Base-by-base conservation (phyloP, 2,797 vertebrate genomes). In the Poecilia picta region DNA sequence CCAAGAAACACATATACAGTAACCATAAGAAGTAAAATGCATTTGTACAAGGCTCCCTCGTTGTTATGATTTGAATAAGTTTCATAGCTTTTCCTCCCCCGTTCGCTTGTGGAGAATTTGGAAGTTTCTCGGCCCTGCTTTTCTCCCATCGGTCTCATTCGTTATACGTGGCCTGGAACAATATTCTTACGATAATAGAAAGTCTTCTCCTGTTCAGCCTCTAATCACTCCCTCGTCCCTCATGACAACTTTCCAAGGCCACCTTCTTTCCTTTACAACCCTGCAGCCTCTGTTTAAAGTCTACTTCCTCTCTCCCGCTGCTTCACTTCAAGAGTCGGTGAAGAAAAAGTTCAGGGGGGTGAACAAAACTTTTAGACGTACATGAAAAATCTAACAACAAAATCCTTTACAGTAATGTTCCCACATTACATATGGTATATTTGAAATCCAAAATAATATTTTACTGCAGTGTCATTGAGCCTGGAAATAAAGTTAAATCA, bases 131-230 rank as follows among this genome's bases (percentile, higher is more conserved):
- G 0, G 31, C 78, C 81, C 79, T 53, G 74, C 51, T 57, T 88
- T 76, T 57, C 75, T 88, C 86, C 80, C 83, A 77, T 64, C 45
- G 77, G 87, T 85, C 31, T 74, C 76, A 73, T 80, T 78, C 74
- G 85, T 82, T 86, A 83, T 78, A 84, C 78, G 41, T 76, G 77
- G 85, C 85, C 68, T 53, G 10, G 76, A 89, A 88, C 84, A 85
- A 76, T 83, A 79, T 78, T 87, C 77, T 89, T 90, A 39, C 18
- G n/a, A 74, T 85, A 89, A 87, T 89, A 79, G 84, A 78, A 33
- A 76, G 62, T 82, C 49, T 83, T 79, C 79, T 75, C 10, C 81
- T 74, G 81, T 74, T 89, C 78, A 87, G 64, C 80, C 77, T 83
- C 79, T 78, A 73, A 77, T 77, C 62, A 7, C 79, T 83, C 59